Conservation (phyloP, 2,113 vertebrate genomes). For the Sorex fumeus region DNA sequence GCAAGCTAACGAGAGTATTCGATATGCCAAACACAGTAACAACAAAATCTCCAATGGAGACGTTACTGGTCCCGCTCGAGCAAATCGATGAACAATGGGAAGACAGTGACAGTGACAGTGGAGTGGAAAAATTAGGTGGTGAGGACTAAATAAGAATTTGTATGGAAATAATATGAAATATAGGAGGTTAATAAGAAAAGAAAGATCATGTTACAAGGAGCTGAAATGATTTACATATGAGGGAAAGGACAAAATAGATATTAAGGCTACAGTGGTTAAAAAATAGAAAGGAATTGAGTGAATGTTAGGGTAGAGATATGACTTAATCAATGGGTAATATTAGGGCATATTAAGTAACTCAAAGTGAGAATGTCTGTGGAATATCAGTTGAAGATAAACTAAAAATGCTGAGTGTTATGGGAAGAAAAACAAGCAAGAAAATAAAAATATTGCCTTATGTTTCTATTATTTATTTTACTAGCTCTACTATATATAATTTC, state of each 20-base stretch:
- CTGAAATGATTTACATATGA: not conserved
- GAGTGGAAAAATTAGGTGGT: not conserved
- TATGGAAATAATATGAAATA: not conserved
- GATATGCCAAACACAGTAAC: too few species aligned
- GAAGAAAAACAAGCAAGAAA: constrained; percentile 6
- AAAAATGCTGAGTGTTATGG: not conserved
- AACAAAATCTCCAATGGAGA: too few species aligned
- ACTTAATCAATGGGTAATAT: not conserved
- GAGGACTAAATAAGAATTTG: not conserved
- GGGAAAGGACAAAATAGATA: not conserved
- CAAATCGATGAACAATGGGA: too few species aligned
- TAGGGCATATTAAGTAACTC: not conserved
- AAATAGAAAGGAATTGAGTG: not conserved
- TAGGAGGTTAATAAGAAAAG: not conserved
- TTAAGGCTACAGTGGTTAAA: not conserved
- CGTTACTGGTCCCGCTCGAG: too few species aligned
- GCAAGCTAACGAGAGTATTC: too few species aligned
- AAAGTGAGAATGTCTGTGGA: not conserved
- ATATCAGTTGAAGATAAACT: not conserved
- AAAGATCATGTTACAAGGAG: not conserved
- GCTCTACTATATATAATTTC: not conserved
- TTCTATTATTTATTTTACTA: not conserved
- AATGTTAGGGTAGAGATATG: not conserved
- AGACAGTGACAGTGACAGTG: too few species aligned
- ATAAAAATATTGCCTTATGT: not conserved